Evolutionary conservation across 2,888 invertebrate species (phyloP).

Genomic region (Ctenicera cuprea): DNA sequence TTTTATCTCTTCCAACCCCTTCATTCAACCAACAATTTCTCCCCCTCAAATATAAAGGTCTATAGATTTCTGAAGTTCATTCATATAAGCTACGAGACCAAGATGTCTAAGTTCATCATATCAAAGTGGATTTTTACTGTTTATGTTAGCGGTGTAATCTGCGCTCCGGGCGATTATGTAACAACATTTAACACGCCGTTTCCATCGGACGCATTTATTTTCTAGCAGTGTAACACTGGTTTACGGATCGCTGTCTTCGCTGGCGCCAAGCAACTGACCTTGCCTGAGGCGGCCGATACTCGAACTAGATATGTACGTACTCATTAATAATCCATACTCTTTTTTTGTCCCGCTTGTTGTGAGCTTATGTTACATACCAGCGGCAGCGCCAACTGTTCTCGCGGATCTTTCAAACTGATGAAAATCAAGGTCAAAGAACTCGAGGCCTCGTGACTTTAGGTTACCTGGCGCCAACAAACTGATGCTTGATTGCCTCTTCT

Average conservation of each 20-base stretch:
- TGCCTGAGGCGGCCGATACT: constrained; percentile 55
- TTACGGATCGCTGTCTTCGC: constrained; percentile 48
- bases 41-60: too few species aligned
- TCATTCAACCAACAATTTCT: too few species aligned
- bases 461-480: constrained; percentile 51
- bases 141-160: constrained; percentile 3
- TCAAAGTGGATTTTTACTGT: constrained; percentile 2
- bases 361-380: constrained; percentile 37
- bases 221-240: constrained; percentile 52
- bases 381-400: constrained; percentile 38
- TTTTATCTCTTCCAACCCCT: too few species aligned
- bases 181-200: constrained; percentile 6
- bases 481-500: constrained; percentile 43
- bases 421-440: constrained; percentile 56
- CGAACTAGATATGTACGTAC: constrained; percentile 53
- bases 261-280: constrained; percentile 56
- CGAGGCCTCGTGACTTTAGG: constrained; percentile 48
- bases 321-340: constrained; percentile 50
- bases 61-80: not conserved
- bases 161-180: constrained; percentile 35
- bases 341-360: constrained; percentile 37
- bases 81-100: not conserved
- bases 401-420: constrained; percentile 46
- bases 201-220: constrained; percentile 33
- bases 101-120: not conserved